Evolutionary conservation across 2,797 vertebrate genomes (phyloP), one percentile per base, ranked within the genome.

Genomic region (Chromis chromis): DNA sequence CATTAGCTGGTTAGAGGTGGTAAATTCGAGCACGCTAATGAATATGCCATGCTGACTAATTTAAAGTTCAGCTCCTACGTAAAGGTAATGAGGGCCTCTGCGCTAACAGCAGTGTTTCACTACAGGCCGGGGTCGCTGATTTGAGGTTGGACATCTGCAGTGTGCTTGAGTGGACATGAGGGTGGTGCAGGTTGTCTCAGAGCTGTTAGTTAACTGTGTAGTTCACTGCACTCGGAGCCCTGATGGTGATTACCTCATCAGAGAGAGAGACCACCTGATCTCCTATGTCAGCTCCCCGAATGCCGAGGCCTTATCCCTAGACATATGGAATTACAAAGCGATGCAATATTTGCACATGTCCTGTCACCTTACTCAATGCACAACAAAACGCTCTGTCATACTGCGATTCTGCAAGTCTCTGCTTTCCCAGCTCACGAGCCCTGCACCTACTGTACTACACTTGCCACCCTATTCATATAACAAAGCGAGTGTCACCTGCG

Each of bases 11-110:
- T 80, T 57, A 52, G 67, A 74, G 27, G 72, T 79, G 85, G 66
- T 82, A 76, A 82, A 83, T 86, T 82, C 79, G 7, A 70, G 62
- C 65, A 8, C 73, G 82, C 82, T 91, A 88, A 93, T 88, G 85
- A 88, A 87, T 74, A 77, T 78, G 82, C 71, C 83, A 59, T 13
- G 33, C 70, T 59, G 73, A 82, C 87, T 90, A 80, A 87, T 92
- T 92, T 88, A 87, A 87, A 85, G 83, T 82, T 84, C 64, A 79
- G 71, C 84, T 80, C 68, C 75, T 54, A 71, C 67, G 67, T 64
- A 76, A 74, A 82, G 77, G 84, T 87, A 87, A 89, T 85, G 82
- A 88, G 44, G 83, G 76, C 60, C 40, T 27, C 72, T 16, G 64
- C 65, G 49, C 80, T 53, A 59, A 46, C 33, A 65, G 63, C 36